Base-by-base conservation (phyloP, 2,797 vertebrate species). In the Atherinosoma microstoma region DNA sequence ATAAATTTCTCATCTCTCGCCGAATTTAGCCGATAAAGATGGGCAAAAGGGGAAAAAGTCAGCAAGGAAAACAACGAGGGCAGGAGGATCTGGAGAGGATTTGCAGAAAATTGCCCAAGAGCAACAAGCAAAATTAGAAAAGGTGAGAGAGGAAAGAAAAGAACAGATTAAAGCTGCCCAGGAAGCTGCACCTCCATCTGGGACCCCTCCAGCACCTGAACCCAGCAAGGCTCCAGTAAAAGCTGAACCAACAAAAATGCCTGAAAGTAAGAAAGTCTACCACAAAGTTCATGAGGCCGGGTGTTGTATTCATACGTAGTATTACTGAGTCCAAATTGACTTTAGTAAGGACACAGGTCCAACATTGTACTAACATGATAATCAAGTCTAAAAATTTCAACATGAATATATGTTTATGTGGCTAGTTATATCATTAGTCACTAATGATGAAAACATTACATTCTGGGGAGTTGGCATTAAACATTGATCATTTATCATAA, bases 41-140 rank as follows among this genome's bases (percentile, higher is more conserved):
- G 83, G 73, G 22, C 65, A 58, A 64, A 77, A 82, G 49, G 93
- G 91, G 18, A 94, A 94, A 86, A 94, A 93, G 70, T 59, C 90
- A 27, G 76, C 60, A 6, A 77, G 91, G 58, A 94, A 94, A 83
- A 90, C 89, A 34, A 94, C 92, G 15, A 85, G 80, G 63, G 93
- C 91, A 3, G 90, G 93, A 22, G 93, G 92, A 49, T 84, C 92
- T 29, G 92, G 87, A 0, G 9, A 79, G n/a, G 87, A 94, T 66
- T 76, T 94, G 60, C 73, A 81, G 72, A 92, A 91, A 54, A 59
- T 94, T 53, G 91, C 92, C 36, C 58, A 88, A 77, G 91, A 94
- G 62, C 93, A 94, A 69, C 89, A 92, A 57, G 63, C 0, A 5
- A 93, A 94, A 76, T 73, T 95, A 45, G 81, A 84, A 29, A 89